Percentiles rank a stretch among this genome's conserved stretches.
These are phyloP conservation scores for Drosophila ohnishii DNA, from an alignment of 1,140 invertebrate species.

Conservation along the genomic window DNA sequence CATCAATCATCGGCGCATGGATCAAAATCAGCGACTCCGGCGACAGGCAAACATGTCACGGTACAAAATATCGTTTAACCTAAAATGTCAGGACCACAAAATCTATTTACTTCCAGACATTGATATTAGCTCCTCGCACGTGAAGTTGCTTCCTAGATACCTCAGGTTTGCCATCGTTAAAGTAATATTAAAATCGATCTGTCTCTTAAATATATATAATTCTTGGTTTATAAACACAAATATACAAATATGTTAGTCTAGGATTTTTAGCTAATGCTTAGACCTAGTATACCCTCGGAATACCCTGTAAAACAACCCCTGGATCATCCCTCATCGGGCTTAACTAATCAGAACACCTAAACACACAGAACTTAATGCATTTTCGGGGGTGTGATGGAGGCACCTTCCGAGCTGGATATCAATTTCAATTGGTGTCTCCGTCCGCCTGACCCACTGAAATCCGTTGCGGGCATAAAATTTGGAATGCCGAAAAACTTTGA, in stretches of 20 bases:
- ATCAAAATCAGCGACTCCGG: constrained; percentile 65
- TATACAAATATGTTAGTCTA: too few relatives aligned
- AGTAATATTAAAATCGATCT: not conserved
- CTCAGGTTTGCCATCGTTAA: not conserved
- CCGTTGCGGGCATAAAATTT: constrained; percentile 56
- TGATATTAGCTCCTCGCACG: not conserved
- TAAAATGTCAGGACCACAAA: constrained; percentile 62
- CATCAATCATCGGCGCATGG: constrained; percentile 71
- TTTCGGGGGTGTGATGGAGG: constrained; percentile 16
- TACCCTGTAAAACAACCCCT: constrained; percentile 3
- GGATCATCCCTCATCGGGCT: constrained; percentile 10
- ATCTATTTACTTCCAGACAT: constrained; percentile 48
- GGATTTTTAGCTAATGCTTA: not conserved
- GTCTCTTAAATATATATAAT: not conserved
- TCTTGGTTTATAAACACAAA: not conserved
- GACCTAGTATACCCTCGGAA: not conserved
- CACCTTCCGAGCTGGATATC: constrained; percentile 57
- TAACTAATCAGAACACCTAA: constrained; percentile 49
- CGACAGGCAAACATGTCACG: constrained; percentile 73
- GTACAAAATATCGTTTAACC: constrained; percentile 78
- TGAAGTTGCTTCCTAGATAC: constrained; percentile 4
- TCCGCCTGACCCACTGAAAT: constrained; percentile 56
- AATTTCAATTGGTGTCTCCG: constrained; percentile 54
- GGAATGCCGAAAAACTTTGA: constrained; percentile 49
- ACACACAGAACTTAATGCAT: constrained; percentile 52